These are phyloP conservation scores for Macrobrachium rosenbergii DNA, from an alignment of 1,140 invertebrate genomes.

Conservation along the genomic window DNA sequence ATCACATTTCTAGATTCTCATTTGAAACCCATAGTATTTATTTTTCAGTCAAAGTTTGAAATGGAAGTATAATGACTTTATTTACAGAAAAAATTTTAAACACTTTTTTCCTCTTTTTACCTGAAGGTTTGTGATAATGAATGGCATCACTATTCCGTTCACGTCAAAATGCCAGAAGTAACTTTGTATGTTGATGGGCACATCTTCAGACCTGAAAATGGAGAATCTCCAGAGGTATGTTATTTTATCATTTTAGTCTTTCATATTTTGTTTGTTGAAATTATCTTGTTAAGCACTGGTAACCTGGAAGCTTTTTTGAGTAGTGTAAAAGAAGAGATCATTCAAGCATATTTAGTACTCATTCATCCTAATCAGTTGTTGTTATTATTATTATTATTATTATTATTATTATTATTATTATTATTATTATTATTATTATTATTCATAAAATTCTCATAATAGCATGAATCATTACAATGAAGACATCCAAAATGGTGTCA, in stretches of 20 bases:
- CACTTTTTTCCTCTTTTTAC: conserved; percentile 9
- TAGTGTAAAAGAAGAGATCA: too few relatives aligned
- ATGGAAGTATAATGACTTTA: not conserved
- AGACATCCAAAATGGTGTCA: too few relatives aligned
- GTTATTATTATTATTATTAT: not conserved
- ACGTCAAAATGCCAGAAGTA: conserved; percentile 85
- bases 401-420: not conserved
- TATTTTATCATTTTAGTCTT: not conserved
- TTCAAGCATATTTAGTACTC: too few relatives aligned
- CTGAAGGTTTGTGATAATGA: conserved; percentile 93
- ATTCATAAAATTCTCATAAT: too few relatives aligned
- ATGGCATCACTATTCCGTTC: conserved; percentile 98
- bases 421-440: not conserved
- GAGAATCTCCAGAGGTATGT: conserved; percentile 79
- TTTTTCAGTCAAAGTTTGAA: not conserved
- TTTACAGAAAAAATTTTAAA: not conserved
- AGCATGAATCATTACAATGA: too few relatives aligned
- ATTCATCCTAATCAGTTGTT: too few relatives aligned
- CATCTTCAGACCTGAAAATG: conserved; percentile 82
- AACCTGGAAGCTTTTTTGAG: not conserved
- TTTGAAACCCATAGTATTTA: too few relatives aligned
- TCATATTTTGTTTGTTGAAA: too few relatives aligned
- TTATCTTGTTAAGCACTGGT: not conserved
- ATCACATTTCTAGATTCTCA: too few relatives aligned
- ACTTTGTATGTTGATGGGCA: conserved; percentile 92